Base-by-base conservation (phyloP, 2,888 invertebrate species). In the Choreutis nemorana region DNA sequence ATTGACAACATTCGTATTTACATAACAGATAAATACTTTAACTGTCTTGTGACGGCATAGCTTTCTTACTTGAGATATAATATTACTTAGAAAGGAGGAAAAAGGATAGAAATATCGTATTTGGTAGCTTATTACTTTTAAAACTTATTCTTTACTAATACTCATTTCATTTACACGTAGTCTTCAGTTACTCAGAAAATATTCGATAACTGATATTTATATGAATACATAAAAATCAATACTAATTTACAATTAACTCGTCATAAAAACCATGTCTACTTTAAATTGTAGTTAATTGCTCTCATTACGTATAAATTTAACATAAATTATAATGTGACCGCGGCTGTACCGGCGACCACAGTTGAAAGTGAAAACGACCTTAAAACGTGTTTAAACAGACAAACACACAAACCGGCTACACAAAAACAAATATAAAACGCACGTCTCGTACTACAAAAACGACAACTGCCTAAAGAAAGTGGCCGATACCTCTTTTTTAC, bases 281-380 rank as follows among this genome's bases (percentile, higher is more conserved):
- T 18, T 18, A 5, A 18, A 18, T 6, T 8, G 18, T 18, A 18
- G 4, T 18, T 18, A 5, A 18, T 8, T 6, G 8, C 5, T 18
- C 18, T 5, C 18, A 8, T 18, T 18, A 18, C 8, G 18, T 18
- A 18, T 8, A 18, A 18, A 18, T 18, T 18, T 18, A n/a, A n/a
- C n/a, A n/a, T n/a, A n/a, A n/a, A n/a, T n/a, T n/a, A n/a, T n/a
- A n/a, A n/a, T n/a, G n/a, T 36, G 49, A 41, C 43, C 42, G 34
- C 48, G 55, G 50, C 37, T 43, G 55, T 57, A 61, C 59, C 24
- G 20, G 30, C 34, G 34, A 30, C 41, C 33, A 40, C 34, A 40
- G 41, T 39, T 40, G 71, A 77, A 73, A 75, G 77, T 71, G 72
- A 75, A 64, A 75, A 73, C 52, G 63, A 45, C 68, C 70, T 73